These are phyloP conservation scores for Protosalanx chinensis DNA, from an alignment of 2,797 vertebrate genomes.

Conservation along the genomic window DNA sequence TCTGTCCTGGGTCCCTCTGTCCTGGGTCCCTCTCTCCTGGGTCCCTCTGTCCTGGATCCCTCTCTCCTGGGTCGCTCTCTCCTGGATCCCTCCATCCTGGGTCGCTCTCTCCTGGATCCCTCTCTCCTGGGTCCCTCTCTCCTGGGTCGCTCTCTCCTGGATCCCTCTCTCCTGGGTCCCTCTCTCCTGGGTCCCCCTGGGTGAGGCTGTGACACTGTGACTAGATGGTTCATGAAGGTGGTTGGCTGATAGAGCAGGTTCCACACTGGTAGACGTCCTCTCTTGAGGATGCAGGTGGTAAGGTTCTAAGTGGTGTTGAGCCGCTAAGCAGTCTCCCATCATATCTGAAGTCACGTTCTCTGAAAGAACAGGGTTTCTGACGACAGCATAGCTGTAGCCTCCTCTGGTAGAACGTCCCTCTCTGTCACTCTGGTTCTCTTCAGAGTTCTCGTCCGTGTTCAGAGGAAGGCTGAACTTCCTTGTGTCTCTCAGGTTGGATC, in stretches of 20 bases:
- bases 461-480: constrained; percentile 2
- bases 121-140: no score
- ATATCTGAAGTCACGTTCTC: constrained; percentile 18
- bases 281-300: constrained; percentile 52
- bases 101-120: no score
- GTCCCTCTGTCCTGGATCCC: no score
- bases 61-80: no score
- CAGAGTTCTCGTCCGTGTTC: constrained; percentile 34
- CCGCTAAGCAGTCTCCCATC: not conserved
- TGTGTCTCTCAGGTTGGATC: constrained; percentile 44
- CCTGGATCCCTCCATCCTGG: no score
- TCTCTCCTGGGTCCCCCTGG: not conserved
- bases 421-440: constrained; percentile 7
- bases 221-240: not conserved
- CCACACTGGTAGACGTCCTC: constrained; percentile 5
- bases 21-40: no score
- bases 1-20: no score
- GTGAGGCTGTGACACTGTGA: not conserved
- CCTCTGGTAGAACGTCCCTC: constrained; percentile 19
- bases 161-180: no score
- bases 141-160: no score
- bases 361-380: constrained; percentile 26
- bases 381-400: constrained; percentile 33
- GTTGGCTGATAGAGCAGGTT: not conserved
- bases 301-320: constrained; percentile 30